Evolutionary conservation across 2,113 vertebrate species (phyloP), one percentile per base, ranked within the genome.

Genomic region (Kryptolebias marmoratus): DNA sequence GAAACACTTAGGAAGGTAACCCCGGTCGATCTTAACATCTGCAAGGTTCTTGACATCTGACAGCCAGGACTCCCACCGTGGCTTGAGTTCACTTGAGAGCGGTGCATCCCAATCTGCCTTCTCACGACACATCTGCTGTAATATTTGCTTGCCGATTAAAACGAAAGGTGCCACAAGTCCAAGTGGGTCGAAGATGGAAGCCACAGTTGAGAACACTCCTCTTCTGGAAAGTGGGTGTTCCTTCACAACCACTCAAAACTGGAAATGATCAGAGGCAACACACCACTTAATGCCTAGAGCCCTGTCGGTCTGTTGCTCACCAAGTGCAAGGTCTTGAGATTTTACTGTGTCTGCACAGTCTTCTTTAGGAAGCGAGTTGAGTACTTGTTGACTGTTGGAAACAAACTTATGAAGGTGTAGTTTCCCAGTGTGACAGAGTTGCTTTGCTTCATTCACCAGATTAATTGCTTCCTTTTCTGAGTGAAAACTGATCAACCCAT

Each of bases 241-340:
- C 2, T 72, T 72, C 10, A 78, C 56, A 1, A 18, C 15, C 0
- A 60, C 48, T 61, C 11, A 32, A 1, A 78, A 78, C 39, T 72
- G 62, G 22, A 79, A 72, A 7, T 61, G 11, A 27, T 78, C 55
- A 18, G 75, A 67, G 7, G 28, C 8, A 2, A 75, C 12, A 1
- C 48, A 54, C 64, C 63, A 66, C 13, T 66, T 32, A 0, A 66
- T 31, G 0, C 55, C 31, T 2, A 53, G 64, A 3, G 63, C 63
- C 45, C 55, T 53, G 11, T 68, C 49, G 15, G 59, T 36, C 2
- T 30, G 36, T 30, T 18, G 45, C 39, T 52, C 36, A 9, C 71
- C 47, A 2, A 73, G 9, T 0, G 14, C 45, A 15, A 74, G 36
- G 18, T 59, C 42, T 48, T 54, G 2, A 0, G 55, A 16, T 11